These are phyloP conservation scores for Phoxinus dragarum DNA, from an alignment of 2,797 vertebrate genomes.

Conservation along the genomic window DNA sequence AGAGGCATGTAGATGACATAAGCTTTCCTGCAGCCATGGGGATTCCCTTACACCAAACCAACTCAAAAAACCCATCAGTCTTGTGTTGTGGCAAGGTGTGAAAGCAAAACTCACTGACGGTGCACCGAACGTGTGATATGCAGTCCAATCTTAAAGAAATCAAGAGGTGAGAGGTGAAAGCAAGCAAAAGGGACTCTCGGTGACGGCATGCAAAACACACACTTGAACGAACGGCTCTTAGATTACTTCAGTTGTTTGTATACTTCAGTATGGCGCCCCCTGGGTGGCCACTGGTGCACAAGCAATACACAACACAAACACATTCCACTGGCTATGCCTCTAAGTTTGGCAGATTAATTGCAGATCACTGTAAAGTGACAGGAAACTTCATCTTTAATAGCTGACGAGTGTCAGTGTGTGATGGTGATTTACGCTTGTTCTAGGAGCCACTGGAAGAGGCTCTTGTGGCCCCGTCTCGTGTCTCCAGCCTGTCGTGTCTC, in stretches of 20 bases:
- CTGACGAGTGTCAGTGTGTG: conserved; percentile 48
- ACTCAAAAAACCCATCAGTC: conserved; percentile 50
- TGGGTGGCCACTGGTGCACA: conserved; percentile 57
- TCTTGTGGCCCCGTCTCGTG: conserved; percentile 63
- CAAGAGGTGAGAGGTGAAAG: conserved; percentile 42
- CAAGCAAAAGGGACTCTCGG: conserved; percentile 54
- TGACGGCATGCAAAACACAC: conserved; percentile 63
- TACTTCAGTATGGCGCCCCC: conserved; percentile 67
- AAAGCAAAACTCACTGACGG: conserved; percentile 55
- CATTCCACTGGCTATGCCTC: conserved; percentile 53
- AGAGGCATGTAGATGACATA: conserved; percentile 72
- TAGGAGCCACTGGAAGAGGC: conserved; percentile 91
- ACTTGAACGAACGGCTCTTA: conserved; percentile 65
- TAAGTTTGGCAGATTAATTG: conserved; percentile 56
- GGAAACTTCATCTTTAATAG: conserved; percentile 37
- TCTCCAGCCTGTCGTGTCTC: conserved; percentile 43
- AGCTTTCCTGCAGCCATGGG: conserved; percentile 70
- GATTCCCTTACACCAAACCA: conserved; percentile 74
- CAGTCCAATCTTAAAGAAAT: conserved; percentile 65
- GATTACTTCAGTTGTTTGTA: conserved; percentile 65
- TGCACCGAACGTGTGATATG: conserved; percentile 65
- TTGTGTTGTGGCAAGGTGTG: conserved; percentile 49
- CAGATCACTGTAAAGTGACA: conserved; percentile 52
- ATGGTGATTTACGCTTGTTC: conserved; percentile 81
- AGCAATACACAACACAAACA: conserved; percentile 62